These are phyloP conservation scores for Poecilia wingei DNA, from an alignment of 2,797 vertebrate genomes.

Conservation along the genomic window DNA sequence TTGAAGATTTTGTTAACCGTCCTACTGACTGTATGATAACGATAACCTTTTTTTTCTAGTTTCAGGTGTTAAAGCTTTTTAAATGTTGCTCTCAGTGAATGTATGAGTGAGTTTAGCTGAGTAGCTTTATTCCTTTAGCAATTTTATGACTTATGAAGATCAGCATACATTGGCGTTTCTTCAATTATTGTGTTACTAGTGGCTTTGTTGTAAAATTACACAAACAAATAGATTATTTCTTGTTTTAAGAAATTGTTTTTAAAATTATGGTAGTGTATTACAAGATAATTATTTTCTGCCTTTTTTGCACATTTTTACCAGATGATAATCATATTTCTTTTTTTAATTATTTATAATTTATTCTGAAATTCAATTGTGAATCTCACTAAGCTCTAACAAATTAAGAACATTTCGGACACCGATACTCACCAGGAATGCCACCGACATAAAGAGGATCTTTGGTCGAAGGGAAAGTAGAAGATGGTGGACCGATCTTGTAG, in stretches of 20 bases:
- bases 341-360: background rate
- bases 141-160: background rate
- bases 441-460: slow-evolving; percentile 86
- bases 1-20: background rate
- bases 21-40: background rate
- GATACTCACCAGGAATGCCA: slow-evolving; percentile 87
- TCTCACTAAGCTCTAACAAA: background rate
- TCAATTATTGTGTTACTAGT: background rate
- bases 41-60: too few species aligned
- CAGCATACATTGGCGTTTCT: background rate
- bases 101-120: background rate
- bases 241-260: background rate
- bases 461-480: slow-evolving; percentile 53
- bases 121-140: background rate
- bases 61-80: too few species aligned
- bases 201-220: background rate
- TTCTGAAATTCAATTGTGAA: slow-evolving; percentile 1
- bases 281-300: background rate
- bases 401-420: background rate
- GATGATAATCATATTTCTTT: background rate
- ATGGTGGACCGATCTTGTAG: slow-evolving; percentile 77
- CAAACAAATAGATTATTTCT: background rate
- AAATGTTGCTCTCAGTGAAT: too few species aligned
- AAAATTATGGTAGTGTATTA: background rate
- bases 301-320: background rate